These are phyloP conservation scores for Anabas testudineus DNA, from an alignment of 2,797 vertebrate species.

Conservation along the genomic window DNA sequence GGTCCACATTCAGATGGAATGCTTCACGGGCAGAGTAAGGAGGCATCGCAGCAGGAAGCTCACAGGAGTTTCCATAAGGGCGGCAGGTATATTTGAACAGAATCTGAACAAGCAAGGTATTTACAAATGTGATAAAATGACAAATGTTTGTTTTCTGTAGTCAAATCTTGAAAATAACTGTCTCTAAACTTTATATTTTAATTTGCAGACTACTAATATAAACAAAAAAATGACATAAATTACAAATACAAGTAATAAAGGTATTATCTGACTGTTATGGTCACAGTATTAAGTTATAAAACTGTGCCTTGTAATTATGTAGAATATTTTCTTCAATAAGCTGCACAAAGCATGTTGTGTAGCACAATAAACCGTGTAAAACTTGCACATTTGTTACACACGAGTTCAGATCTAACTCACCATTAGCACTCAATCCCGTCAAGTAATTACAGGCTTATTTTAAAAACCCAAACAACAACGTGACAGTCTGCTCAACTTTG, in stretches of 20 bases:
- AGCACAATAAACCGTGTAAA: slow-evolving; percentile 41
- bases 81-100: slow-evolving; percentile 25
- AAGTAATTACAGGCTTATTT: slow-evolving; percentile 64
- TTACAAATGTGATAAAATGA: not conserved
- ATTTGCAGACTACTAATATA: slow-evolving; percentile 4
- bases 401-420: slow-evolving; percentile 25
- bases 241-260: too few relatives aligned
- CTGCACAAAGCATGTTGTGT: slow-evolving; percentile 25
- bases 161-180: not conserved
- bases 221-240: not conserved
- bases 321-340: slow-evolving; percentile 15
- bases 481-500: slow-evolving; percentile 75
- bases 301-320: not conserved
- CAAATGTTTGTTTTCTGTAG: not conserved
- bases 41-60: slow-evolving; percentile 41
- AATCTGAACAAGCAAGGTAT: slow-evolving; percentile 8
- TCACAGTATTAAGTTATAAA: slow-evolving; percentile 4
- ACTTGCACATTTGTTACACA: slow-evolving; percentile 1
- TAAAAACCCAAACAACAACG: slow-evolving; percentile 76
- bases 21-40: slow-evolving; percentile 56
- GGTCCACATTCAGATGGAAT: slow-evolving; percentile 49
- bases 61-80: slow-evolving; percentile 33
- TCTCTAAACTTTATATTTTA: not conserved
- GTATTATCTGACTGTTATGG: not conserved
- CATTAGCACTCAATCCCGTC: slow-evolving; percentile 44